Percentiles rank a stretch among this genome's conserved stretches.
Evolutionary conservation across 2,888 invertebrate genomes (phyloP).

Genomic region (Apamea crenata): DNA sequence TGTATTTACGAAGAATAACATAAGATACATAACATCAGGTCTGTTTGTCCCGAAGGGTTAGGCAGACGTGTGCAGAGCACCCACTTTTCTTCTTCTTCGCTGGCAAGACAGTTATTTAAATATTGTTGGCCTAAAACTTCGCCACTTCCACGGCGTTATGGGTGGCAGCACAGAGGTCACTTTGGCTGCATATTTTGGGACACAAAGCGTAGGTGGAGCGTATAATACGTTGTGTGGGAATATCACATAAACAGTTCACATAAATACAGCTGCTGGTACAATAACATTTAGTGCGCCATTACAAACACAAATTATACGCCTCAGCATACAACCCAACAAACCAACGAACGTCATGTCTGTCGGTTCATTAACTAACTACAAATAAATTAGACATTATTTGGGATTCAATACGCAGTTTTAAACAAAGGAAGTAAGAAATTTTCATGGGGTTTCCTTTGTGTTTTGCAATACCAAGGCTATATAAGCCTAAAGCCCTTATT

Average conservation of each 20-base stretch:
- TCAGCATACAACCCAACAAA: constrained; percentile 6
- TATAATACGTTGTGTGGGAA: neutral
- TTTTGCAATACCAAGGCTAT: neutral
- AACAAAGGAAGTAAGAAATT: neutral
- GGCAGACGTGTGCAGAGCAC: neutral
- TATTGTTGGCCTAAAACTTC: neutral
- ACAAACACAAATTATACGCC: constrained; percentile 2
- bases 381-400: neutral
- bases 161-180: neutral
- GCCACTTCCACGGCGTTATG: neutral
- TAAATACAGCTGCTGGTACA: neutral
- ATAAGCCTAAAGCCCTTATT: neutral
- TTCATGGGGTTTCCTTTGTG: too few species aligned
- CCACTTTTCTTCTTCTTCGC: neutral
- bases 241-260: neutral
- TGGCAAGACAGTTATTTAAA: neutral
- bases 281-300: neutral
- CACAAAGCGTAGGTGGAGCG: neutral
- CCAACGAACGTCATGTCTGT: neutral
- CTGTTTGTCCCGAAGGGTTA: neutral
- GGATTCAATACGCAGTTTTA: neutral
- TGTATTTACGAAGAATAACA: neutral
- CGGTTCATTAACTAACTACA: neutral
- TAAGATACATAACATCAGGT: neutral
- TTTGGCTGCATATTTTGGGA: neutral